Percentiles rank a stretch among this genome's conserved stretches.
phyloP scores from a whole-genome alignment of 2,888 invertebrate genomes.

The Drepanosiphum platanoidis region DNA sequence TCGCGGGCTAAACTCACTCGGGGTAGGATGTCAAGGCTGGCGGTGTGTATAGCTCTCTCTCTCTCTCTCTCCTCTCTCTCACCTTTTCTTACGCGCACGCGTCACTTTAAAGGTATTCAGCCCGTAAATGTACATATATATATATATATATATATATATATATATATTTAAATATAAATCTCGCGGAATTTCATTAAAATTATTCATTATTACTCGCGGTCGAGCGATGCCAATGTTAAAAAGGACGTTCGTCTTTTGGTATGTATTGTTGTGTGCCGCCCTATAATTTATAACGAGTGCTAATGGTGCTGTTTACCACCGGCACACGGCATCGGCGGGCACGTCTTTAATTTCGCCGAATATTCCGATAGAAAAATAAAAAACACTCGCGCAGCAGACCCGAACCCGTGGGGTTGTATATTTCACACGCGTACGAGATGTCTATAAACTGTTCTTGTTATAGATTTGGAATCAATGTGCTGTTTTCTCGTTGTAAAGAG shows the following conservation, averaged over 20 bases:
- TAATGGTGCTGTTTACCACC: background rate
- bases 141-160: too few relatives aligned
- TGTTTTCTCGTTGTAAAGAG: too few relatives aligned
- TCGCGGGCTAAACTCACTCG: too few relatives aligned
- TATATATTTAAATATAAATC: constrained; percentile 31
- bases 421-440: too few relatives aligned
- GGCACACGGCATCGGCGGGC: background rate
- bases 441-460: too few relatives aligned
- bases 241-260: constrained; percentile 39
- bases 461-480: too few relatives aligned
- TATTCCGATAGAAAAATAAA: background rate
- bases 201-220: constrained; percentile 58
- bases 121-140: background rate
- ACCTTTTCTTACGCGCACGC: background rate
- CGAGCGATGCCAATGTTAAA: constrained; percentile 26
- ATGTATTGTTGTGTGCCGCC: background rate
- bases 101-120: background rate
- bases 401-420: too few relatives aligned
- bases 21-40: too few relatives aligned
- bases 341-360: background rate
- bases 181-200: constrained; percentile 60
- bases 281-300: constrained; percentile 27
- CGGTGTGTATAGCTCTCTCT: too few relatives aligned
- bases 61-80: background rate
- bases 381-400: background rate